A percentile compares a stretch with the other conserved stretches of the same genome.
These are phyloP conservation scores for Brachirus orientalis DNA, from an alignment of 2,113 vertebrate species.

Conservation along the genomic window DNA sequence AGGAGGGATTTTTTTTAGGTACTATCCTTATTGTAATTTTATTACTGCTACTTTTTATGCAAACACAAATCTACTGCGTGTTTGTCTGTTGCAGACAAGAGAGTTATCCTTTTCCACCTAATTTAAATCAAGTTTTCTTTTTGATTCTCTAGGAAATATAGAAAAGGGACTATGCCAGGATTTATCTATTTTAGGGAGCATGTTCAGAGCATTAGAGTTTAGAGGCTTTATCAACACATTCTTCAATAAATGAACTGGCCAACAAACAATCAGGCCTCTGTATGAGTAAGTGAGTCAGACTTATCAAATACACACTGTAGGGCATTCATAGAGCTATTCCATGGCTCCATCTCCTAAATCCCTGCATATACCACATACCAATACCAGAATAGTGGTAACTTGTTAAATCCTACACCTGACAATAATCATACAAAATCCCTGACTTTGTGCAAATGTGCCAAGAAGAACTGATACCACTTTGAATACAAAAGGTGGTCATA, in stretches of 20 bases:
- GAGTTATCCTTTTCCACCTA: background rate
- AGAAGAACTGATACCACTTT: too few species aligned
- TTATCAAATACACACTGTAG: constrained; percentile 43
- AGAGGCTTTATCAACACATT: constrained; percentile 32
- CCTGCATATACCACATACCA: background rate
- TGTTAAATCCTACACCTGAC: background rate
- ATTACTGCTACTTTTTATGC: background rate
- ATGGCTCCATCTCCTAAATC: too few species aligned
- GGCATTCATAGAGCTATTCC: constrained; percentile 30
- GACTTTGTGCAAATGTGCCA: too few species aligned
- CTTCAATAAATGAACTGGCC: constrained; percentile 11
- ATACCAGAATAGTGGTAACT: constrained; percentile 3
- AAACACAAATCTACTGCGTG: background rate
- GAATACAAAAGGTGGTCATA: too few species aligned
- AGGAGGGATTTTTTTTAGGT: too few species aligned
- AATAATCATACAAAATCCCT: too few species aligned
- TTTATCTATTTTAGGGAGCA: background rate
- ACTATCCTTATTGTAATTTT: background rate
- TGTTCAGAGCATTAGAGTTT: background rate
- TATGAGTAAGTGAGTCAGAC: constrained; percentile 31
- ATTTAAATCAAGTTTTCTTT: background rate
- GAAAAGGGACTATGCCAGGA: background rate
- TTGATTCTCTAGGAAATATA: too few species aligned
- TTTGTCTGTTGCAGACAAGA: background rate
- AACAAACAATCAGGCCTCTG: constrained; percentile 55